A percentile compares a stretch with the other conserved stretches of the same genome.
Conservation (phyloP, 1,140 invertebrate genomes). For the Drosophila lowei region DNA sequence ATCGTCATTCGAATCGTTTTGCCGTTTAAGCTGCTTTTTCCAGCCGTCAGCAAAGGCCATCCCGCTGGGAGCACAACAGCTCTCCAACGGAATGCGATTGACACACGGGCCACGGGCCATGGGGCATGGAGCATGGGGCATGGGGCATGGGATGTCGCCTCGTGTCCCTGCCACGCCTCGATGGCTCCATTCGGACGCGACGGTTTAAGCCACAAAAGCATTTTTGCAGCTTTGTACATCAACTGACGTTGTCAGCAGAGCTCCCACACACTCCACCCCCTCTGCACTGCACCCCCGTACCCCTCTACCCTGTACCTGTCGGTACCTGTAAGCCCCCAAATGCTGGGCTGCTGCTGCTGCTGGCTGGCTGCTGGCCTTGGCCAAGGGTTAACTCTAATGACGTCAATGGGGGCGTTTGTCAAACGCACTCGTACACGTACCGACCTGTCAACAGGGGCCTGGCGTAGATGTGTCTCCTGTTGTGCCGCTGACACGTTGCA, state of each 20-base stretch:
- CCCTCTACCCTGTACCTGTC: too few species aligned
- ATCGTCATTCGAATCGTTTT: too few species aligned
- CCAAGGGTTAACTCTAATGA: slow-evolving; percentile 66
- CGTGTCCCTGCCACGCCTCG: slow-evolving; percentile 59
- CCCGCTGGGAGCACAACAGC: too few species aligned
- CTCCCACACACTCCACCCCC: neutral
- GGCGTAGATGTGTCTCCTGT: neutral
- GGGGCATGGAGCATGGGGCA: neutral
- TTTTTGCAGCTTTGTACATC: slow-evolving; percentile 35
- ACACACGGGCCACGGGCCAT: neutral
- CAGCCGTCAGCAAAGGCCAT: too few species aligned
- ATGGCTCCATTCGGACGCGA: slow-evolving; percentile 34
- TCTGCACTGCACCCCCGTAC: neutral
- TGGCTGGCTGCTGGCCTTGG: slow-evolving; percentile 10
- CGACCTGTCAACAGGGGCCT: too few species aligned
- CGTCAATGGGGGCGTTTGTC: slow-evolving; percentile 61
- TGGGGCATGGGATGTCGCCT: neutral
- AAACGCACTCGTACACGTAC: slow-evolving; percentile 31
- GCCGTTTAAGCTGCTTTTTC: too few species aligned
- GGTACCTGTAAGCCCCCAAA: too few species aligned
- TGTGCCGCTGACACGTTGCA: slow-evolving; percentile 65
- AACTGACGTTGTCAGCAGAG: slow-evolving; percentile 20
- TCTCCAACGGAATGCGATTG: neutral
- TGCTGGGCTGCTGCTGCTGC: too few species aligned
- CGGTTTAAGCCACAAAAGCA: slow-evolving; percentile 50